Conservation (phyloP, 2,113 vertebrate species). For the Oreochromis spilurus region DNA sequence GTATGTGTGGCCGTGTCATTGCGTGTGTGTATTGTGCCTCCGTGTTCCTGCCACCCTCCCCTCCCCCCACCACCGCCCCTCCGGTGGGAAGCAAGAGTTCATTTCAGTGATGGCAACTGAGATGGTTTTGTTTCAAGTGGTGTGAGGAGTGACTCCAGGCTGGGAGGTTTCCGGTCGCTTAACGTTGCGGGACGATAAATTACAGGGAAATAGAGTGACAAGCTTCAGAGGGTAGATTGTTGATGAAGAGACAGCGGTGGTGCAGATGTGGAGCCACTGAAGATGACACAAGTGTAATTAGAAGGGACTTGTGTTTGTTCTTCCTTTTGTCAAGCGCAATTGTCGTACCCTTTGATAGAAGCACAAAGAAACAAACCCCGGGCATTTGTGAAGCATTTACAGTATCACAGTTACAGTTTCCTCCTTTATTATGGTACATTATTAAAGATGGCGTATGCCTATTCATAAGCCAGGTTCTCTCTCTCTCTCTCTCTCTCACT, state of each 20-base stretch:
- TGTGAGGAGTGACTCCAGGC: slow-evolving; percentile 48
- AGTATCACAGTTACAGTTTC: background rate
- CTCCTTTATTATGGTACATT: background rate
- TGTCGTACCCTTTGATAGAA: slow-evolving; percentile 17
- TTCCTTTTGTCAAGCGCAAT: background rate
- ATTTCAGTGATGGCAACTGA: slow-evolving; percentile 34
- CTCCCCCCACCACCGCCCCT: slow-evolving; percentile 32
- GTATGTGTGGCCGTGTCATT: background rate
- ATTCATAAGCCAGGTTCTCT: background rate
- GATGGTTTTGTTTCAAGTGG: slow-evolving; percentile 54
- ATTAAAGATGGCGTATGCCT: background rate
- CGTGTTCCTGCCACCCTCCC: slow-evolving; percentile 28
- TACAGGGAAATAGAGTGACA: slow-evolving; percentile 44
- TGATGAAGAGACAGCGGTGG: slow-evolving; percentile 1
- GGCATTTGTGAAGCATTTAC: slow-evolving; percentile 3
- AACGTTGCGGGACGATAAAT: slow-evolving; percentile 31
- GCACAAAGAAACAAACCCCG: background rate
- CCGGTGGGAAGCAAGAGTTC: slow-evolving; percentile 44
- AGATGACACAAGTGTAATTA: background rate
- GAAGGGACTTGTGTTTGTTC: background rate
- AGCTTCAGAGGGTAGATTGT: slow-evolving; percentile 43
- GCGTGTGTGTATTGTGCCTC: slow-evolving; percentile 3
- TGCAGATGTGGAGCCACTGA: slow-evolving; percentile 10
- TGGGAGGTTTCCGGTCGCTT: slow-evolving; percentile 23
- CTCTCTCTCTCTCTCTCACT: background rate